phyloP scores from a whole-genome alignment of 2,113 vertebrate genomes.

The Hymenochirus boettgeri region DNA sequence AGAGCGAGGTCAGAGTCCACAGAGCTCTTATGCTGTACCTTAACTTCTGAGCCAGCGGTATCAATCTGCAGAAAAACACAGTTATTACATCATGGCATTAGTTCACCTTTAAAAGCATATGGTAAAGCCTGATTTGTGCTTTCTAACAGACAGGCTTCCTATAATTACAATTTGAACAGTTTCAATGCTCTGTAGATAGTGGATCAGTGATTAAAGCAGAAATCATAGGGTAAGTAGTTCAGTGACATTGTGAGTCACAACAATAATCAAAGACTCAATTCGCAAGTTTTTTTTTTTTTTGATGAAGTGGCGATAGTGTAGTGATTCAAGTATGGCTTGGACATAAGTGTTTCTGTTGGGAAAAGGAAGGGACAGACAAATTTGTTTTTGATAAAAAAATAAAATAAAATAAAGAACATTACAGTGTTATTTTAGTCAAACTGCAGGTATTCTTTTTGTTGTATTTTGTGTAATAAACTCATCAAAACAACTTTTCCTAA shows the following conservation, averaged over 20 bases:
- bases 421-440: too few species aligned
- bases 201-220: constrained; percentile 65
- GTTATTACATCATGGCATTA: constrained; percentile 57
- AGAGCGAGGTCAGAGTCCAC: constrained; percentile 30
- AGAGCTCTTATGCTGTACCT: constrained; percentile 52
- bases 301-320: constrained; percentile 65
- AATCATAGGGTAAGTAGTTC: constrained; percentile 66
- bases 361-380: constrained; percentile 56
- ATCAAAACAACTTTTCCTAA: too few species aligned
- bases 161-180: constrained; percentile 64
- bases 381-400: constrained; percentile 55
- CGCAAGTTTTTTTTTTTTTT: constrained; percentile 43
- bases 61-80: constrained; percentile 55
- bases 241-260: constrained; percentile 60
- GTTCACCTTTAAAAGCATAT: constrained; percentile 63
- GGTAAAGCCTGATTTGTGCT: constrained; percentile 60
- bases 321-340: constrained; percentile 61
- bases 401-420: too few species aligned
- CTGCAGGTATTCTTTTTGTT: too few species aligned
- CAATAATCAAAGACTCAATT: constrained; percentile 64
- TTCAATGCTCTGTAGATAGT: constrained; percentile 54
- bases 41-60: constrained; percentile 51
- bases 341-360: constrained; percentile 57
- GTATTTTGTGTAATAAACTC: too few species aligned
- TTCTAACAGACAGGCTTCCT: constrained; percentile 59